phyloP scores from a whole-genome alignment of 2,888 invertebrate species.

The Polydesmus complanatus region DNA sequence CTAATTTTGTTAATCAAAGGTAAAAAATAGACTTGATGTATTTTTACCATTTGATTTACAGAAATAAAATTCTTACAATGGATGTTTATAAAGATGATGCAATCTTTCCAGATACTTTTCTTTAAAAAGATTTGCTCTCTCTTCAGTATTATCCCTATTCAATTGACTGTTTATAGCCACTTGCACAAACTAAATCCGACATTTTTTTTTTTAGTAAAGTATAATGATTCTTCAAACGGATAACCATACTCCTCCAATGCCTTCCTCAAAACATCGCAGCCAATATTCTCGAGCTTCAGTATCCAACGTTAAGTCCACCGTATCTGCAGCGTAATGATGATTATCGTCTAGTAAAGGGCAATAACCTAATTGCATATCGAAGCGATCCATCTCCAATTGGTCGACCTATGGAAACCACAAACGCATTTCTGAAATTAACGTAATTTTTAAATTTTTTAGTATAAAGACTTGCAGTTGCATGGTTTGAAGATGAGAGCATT shows the following conservation, averaged over 20 bases:
- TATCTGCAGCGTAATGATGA: slow-evolving; percentile 73
- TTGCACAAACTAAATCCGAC: slow-evolving; percentile 46
- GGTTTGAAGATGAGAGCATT: slow-evolving; percentile 21
- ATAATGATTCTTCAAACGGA: background rate
- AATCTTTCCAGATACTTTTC: slow-evolving; percentile 67
- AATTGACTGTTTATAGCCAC: slow-evolving; percentile 68
- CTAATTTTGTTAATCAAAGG: no score
- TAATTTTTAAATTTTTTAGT: background rate
- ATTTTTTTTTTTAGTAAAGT: background rate
- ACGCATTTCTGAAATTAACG: background rate
- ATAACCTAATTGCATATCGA: slow-evolving; percentile 43
- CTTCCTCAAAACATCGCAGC: slow-evolving; percentile 71
- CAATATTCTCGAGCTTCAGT: slow-evolving; percentile 74
- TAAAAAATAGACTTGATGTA: no score
- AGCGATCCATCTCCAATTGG: slow-evolving; percentile 43
- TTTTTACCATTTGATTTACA: no score
- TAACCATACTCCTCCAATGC: slow-evolving; percentile 14
- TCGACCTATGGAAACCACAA: slow-evolving; percentile 31
- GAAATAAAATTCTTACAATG: slow-evolving; percentile 49
- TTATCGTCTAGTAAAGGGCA: slow-evolving; percentile 67
- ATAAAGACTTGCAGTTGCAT: slow-evolving; percentile 24
- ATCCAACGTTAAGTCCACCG: slow-evolving; percentile 74
- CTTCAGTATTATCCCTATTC: slow-evolving; percentile 56
- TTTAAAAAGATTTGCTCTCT: slow-evolving; percentile 66
- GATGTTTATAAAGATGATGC: slow-evolving; percentile 57